Conservation (phyloP, 2,888 invertebrate species). For the Eretmocerus hayati region DNA sequence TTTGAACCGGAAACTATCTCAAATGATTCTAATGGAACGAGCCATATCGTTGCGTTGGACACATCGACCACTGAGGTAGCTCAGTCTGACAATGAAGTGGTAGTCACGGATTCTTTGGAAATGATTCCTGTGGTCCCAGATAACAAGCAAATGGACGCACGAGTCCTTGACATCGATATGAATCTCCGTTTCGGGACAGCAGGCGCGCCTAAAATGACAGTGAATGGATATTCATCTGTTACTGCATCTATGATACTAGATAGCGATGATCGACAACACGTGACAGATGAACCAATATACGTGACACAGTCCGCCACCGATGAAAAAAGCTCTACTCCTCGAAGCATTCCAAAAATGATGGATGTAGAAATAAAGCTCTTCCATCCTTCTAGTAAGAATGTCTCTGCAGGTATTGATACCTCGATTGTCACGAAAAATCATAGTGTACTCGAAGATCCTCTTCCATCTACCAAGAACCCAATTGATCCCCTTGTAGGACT, state of each 20-base stretch:
- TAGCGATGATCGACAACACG: not conserved
- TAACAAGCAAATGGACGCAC: conserved; percentile 2
- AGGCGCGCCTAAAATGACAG: not conserved
- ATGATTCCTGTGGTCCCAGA: not conserved
- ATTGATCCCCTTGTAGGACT: no score
- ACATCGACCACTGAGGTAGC: not conserved
- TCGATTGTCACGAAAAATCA: conserved; percentile 7
- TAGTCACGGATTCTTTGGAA: no score
- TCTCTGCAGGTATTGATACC: conserved; percentile 15
- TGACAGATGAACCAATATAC: conserved; percentile 1
- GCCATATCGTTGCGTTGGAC: not conserved
- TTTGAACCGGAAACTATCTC: not conserved
- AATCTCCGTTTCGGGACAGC: not conserved
- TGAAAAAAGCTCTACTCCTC: not conserved
- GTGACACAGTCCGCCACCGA: conserved; percentile 1
- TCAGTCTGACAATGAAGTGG: not conserved
- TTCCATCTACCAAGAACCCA: no score
- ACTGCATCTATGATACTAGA: not conserved
- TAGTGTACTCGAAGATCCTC: no score
- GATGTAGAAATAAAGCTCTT: conserved; percentile 14
- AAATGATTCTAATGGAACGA: no score
- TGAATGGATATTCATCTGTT: not conserved
- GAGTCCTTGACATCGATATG: conserved; percentile 2
- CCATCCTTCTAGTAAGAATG: conserved; percentile 6
- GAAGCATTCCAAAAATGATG: conserved; percentile 11